Base-by-base conservation (phyloP, 2,113 vertebrate species). In the Microcebus griseorufus region DNA sequence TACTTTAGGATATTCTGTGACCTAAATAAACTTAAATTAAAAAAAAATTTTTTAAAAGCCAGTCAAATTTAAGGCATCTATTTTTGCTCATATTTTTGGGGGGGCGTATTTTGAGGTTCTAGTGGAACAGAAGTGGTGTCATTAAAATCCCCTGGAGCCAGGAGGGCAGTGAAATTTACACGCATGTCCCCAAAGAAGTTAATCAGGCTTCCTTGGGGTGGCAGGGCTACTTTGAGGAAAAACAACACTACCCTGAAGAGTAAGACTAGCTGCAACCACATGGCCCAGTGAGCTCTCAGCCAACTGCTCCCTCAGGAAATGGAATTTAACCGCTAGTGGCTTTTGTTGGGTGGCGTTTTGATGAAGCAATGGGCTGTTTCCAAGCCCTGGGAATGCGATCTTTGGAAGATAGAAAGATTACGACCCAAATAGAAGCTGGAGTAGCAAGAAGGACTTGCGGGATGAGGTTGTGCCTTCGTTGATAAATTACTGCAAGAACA, bases 151-250 rank as follows among this genome's bases (percentile, higher is more conserved):
- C 95, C 79, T 84, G 2, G 96, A 93, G 94, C 48, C 48, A 39
- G 89, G 60, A 18, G 93, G 95, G 92, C 96, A 58, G 45, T 1
- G 11, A 75, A 65, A 79, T 93, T 92, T 96, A 55, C 37, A 95
- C 91, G 96, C 53, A 17, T 95, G 89, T 96, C 94, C 90, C 92
- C 89, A 89, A 96, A 95, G 93, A 97, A 97, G 96, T 96, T 98
- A 98, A 98, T 98, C 97, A 95, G 90, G 98, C 96, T 98, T 97
- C 95, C 98, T 94, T 94, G 79, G 90, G 94, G 98, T 98, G 99
- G 98, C 98, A 97, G 98, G 98, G 98, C 87, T 97, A 98, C 87
- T 0, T 96, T 96, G 98, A 98, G 98, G 98, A 98, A 97, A 98
- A 98, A 97, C 96, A 98, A 95, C 96, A 97, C 97, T 96, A 94